Base-by-base conservation (phyloP, 2,888 invertebrate genomes). In the Sinhomidia bicolor region DNA sequence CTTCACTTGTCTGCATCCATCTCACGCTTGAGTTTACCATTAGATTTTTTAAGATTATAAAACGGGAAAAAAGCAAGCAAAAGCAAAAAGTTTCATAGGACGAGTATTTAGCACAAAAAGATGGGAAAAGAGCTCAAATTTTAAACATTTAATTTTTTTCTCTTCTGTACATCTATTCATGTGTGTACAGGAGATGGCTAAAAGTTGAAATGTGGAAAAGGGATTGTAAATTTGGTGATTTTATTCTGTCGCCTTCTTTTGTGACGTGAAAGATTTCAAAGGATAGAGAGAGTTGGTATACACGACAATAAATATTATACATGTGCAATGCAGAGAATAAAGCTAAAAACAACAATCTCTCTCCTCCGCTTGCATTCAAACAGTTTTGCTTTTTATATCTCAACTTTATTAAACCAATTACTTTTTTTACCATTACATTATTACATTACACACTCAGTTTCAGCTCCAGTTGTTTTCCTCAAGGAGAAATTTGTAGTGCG, bases 391-490 rank as follows among this genome's bases (percentile, higher is more conserved):
- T 74, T 44, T 74, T 26, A 29, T 62, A n/a, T 74, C 47, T 26
- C 20, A 68, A 68, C 26, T 47, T 74, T 47, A 47, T 74, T 74
- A 74, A 47, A 44, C 26, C 78, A 23, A 20, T 78, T 78, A 57
- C 60, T 74, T 41, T 71, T n/a, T 36, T 41, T 32, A 44, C 74
- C 74, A 74, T 74, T 74, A 47, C 74, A 74, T 74, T 74, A 74
- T 74, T 74, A 32, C 74, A 74, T 74, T 74, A 74, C 74, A 74
- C 74, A 74, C 74, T 74, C 74, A 62, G 32, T 78, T 85, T 85
- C 85, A 85, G 85, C 85, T 85, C 85, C 85, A 85, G 85, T 85
- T 85, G 47, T 51, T 82, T 71, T 36, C 32, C 29, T 44, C 83
- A 83, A 83, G 83, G 83, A 65, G 29, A 62, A 41, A 20, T 32